Conservation (phyloP, 2,888 invertebrate species). For the Drosophila niveifrons region DNA sequence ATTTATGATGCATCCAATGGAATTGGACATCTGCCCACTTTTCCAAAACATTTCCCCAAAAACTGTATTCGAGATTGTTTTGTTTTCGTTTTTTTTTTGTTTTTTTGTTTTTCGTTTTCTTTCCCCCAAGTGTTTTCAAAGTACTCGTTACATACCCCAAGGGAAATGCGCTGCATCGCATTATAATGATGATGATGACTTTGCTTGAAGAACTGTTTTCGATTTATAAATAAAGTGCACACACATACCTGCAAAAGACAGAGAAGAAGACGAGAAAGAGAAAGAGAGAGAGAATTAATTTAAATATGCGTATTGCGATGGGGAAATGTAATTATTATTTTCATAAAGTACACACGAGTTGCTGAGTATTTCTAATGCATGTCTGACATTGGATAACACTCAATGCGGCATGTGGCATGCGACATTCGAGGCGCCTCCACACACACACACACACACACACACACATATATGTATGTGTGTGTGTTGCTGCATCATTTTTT, state of each 20-base stretch:
- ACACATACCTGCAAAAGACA: conserved; percentile 58
- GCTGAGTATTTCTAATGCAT: conserved; percentile 18
- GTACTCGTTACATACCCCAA: conserved; percentile 36
- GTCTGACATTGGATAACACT: conserved; percentile 45
- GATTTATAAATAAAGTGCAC: conserved; percentile 46
- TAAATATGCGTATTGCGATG: conserved; percentile 27
- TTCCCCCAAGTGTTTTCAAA: not conserved
- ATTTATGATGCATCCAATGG: conserved; percentile 58
- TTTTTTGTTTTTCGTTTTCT: not conserved
- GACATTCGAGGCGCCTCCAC: conserved; percentile 6
- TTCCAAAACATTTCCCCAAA: conserved; percentile 43
- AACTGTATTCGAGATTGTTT: conserved; percentile 18
- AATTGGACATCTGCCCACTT: conserved; percentile 62
- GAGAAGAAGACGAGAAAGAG: not conserved
- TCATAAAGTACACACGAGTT: conserved; percentile 7
- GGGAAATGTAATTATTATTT: conserved; percentile 53
- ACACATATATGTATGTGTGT: too few relatives aligned
- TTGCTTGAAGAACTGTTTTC: conserved; percentile 6
- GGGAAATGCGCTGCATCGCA: conserved; percentile 20
- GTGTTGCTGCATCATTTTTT: conserved; percentile 1
- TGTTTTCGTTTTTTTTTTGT: not conserved
- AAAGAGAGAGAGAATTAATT: conserved; percentile 23
- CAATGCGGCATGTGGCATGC: not conserved
- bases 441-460: too few relatives aligned
- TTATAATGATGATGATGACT: conserved; percentile 16